Evolutionary conservation across 2,113 vertebrate species (phyloP).

Genomic region (Nettapus auritus): DNA sequence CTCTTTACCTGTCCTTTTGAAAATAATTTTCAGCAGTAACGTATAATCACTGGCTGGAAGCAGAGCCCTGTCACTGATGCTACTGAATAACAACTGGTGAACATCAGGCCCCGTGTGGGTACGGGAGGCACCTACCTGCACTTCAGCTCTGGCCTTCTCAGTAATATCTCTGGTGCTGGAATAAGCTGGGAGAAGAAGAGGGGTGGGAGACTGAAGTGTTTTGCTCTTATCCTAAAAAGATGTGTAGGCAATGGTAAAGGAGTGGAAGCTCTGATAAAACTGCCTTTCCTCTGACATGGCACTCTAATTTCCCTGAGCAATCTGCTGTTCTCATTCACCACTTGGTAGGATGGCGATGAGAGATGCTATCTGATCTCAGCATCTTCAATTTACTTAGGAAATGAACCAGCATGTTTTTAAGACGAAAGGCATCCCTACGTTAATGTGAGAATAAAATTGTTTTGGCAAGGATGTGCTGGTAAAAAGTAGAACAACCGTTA

Average conservation of each 20-base stretch:
- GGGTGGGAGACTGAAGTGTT: not conserved
- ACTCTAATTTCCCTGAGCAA: not conserved
- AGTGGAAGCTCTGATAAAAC: not conserved
- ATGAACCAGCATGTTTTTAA: not conserved
- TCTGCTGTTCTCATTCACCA: not conserved
- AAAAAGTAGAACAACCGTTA: not conserved
- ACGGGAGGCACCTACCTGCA: not conserved
- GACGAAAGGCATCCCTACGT: not conserved
- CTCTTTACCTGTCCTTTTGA: constrained; percentile 12
- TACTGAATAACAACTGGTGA: not conserved
- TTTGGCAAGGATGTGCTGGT: not conserved
- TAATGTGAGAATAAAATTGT: not conserved
- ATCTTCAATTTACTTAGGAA: not conserved
- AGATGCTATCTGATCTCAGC: not conserved
- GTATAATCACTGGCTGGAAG: constrained; percentile 13
- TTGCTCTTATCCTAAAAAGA: not conserved
- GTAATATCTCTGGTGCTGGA: not conserved
- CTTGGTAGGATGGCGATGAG: not conserved
- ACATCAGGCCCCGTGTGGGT: rapidly evolving
- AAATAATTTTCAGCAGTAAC: constrained; percentile 27
- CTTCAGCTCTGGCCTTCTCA: not conserved
- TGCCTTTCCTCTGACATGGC: not conserved
- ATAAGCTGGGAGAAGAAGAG: not conserved
- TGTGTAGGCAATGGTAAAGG: rapidly evolving
- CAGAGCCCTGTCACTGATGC: not conserved